Conservation (phyloP, 2,113 vertebrate genomes). For the Halichoerus grypus region DNA sequence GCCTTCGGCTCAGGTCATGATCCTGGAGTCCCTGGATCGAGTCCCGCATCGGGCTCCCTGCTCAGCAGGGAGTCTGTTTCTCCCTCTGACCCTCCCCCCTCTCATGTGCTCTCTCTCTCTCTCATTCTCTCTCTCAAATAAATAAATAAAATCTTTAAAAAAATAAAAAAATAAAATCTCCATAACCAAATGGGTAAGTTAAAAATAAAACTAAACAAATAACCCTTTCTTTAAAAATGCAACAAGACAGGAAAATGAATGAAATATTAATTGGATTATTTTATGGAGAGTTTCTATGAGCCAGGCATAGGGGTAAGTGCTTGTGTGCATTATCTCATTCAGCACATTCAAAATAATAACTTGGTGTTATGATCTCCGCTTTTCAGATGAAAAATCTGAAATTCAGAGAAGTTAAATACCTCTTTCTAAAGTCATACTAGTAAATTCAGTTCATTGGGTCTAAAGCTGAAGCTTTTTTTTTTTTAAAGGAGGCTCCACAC, state of each 20-base stretch:
- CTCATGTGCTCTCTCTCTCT: no score
- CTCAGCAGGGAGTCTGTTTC: no score
- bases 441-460: neutral
- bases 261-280: slow-evolving; percentile 3
- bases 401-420: neutral
- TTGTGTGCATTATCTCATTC: neutral
- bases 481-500: no score
- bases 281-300: neutral
- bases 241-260: neutral
- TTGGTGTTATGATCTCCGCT: neutral
- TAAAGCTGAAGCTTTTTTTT: neutral
- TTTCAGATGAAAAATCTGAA: neutral
- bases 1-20: no score
- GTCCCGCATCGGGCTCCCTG: no score
- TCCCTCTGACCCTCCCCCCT: no score
- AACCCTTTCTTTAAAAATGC: neutral
- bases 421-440: neutral
- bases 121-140: no score
- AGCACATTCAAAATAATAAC: neutral
- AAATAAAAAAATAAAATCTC: no score
- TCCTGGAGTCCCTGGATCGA: no score
- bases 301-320: neutral
- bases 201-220: slow-evolving; percentile 9
- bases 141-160: no score
- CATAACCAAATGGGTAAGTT: neutral